Percentiles rank a stretch among this genome's conserved stretches.
phyloP scores from a whole-genome alignment of 92 coral and sea anemone genomes.

The Zoanthus sansibaricus region DNA sequence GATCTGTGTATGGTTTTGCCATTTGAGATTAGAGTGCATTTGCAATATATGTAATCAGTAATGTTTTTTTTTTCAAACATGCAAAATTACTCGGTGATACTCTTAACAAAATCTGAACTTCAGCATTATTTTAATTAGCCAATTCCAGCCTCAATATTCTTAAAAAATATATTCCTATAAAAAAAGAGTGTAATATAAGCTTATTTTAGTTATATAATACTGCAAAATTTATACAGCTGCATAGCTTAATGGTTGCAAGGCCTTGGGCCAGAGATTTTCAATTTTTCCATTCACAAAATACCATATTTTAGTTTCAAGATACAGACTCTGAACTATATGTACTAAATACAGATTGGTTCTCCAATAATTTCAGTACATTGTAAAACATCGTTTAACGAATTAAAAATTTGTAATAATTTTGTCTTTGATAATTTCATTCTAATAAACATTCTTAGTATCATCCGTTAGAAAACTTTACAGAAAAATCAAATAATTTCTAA shows the following conservation, averaged over 20 bases:
- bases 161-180: no score
- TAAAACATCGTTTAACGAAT: constrained; percentile 22
- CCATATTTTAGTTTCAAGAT: not conserved
- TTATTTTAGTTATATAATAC: not conserved
- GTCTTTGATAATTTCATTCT: not conserved
- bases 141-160: no score
- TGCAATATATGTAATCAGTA: no score
- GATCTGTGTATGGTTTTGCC: no score
- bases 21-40: no score
- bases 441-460: not conserved
- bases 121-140: no score
- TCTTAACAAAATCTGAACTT: no score
- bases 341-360: not conserved
- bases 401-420: not conserved
- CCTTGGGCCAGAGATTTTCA: constrained; percentile 17
- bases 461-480: not conserved
- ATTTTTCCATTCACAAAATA: not conserved
- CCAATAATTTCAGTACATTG: constrained; percentile 15
- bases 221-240: constrained; percentile 2
- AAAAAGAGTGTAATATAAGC: no score
- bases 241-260: not conserved
- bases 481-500: not conserved
- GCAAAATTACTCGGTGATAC: no score
- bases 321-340: not conserved
- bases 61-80: no score